Evolutionary conservation across 2,888 invertebrate genomes (phyloP).

Genomic region (Mesopsocus fuscifrons): DNA sequence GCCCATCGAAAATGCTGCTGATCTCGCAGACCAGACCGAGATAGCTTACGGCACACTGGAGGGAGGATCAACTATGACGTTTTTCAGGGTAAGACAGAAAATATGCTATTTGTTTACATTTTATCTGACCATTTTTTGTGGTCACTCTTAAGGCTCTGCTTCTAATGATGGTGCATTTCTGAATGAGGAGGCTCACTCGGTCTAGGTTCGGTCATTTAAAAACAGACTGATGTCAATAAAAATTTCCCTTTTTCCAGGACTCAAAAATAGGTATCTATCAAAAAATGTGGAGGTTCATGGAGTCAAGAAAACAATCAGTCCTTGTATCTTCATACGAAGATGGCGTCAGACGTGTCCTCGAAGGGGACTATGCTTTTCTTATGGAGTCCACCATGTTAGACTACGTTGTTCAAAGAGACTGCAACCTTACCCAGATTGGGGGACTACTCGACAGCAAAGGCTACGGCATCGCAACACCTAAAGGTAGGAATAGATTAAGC

Average conservation of each 20-base stretch:
- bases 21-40: slow-evolving; percentile 61
- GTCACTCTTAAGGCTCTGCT: no score
- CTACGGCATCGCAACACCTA: slow-evolving; percentile 49
- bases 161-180: not conserved
- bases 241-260: slow-evolving; percentile 35
- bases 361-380: slow-evolving; percentile 69
- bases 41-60: slow-evolving; percentile 70
- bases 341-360: slow-evolving; percentile 53
- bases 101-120: no score
- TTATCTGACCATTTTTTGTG: no score
- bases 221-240: no score
- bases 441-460: slow-evolving; percentile 67
- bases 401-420: slow-evolving; percentile 61
- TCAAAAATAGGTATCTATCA: slow-evolving; percentile 62
- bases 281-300: slow-evolving; percentile 72
- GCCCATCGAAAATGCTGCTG: slow-evolving; percentile 70
- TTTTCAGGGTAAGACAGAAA: slow-evolving; percentile 62
- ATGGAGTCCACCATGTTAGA: slow-evolving; percentile 83
- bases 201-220: no score
- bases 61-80: slow-evolving; percentile 74
- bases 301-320: slow-evolving; percentile 44
- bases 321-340: slow-evolving; percentile 58
- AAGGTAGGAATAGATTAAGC: no score
- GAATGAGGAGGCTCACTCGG: not conserved
- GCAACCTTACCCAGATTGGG: slow-evolving; percentile 74